Evolutionary conservation across 2,888 invertebrate species (phyloP).

Genomic region (Linnaemya tessellans): DNA sequence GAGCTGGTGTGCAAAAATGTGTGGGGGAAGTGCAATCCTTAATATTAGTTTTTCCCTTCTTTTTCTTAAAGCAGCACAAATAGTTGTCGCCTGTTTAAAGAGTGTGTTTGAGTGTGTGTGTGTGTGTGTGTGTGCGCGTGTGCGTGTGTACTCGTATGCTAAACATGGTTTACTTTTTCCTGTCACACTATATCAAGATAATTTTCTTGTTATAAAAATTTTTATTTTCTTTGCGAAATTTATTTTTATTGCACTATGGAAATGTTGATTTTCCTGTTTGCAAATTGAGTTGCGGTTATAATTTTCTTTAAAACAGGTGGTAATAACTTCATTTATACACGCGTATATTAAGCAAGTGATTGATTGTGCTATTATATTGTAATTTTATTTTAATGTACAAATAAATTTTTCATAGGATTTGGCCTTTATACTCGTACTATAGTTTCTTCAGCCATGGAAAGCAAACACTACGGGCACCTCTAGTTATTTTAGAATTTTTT

Average conservation of each 20-base stretch:
- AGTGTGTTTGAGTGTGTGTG: too few species aligned
- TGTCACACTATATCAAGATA: constrained; percentile 51
- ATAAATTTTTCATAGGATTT: too few species aligned
- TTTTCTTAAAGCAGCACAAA: not conserved
- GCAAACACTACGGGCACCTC: too few species aligned
- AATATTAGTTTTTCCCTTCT: not conserved
- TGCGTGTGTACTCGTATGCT: constrained; percentile 7
- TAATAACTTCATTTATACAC: too few species aligned
- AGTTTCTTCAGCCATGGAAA: too few species aligned
- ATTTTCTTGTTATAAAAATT: constrained; percentile 51
- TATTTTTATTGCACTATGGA: not conserved
- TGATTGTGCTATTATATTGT: too few species aligned
- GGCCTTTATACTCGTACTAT: too few species aligned
- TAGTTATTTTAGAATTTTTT: too few species aligned
- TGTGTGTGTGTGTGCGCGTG: too few species aligned
- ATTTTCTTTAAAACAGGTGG: not conserved
- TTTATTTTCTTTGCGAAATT: not conserved
- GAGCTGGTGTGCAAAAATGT: not conserved
- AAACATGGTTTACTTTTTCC: constrained; percentile 62
- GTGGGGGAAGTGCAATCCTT: not conserved
- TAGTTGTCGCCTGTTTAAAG: not conserved
- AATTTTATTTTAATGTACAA: too few species aligned
- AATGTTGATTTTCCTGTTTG: not conserved
- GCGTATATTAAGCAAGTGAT: too few species aligned
- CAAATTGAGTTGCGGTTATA: constrained; percentile 21